Evolutionary conservation across 1,140 invertebrate genomes (phyloP).

Genomic region (Cydia amplana): DNA sequence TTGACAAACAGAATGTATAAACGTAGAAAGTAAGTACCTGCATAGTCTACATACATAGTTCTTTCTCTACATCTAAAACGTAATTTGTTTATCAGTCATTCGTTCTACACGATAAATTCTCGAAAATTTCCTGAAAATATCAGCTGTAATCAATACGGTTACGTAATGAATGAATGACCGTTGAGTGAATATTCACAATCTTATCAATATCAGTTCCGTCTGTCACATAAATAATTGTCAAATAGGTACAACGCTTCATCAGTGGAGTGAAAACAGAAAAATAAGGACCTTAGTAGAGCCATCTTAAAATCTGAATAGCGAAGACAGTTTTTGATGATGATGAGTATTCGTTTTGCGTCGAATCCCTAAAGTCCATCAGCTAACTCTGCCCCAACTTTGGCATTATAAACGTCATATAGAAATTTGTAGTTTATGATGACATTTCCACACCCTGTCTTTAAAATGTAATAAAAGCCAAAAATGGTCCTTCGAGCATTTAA

Average conservation of each 20-base stretch:
- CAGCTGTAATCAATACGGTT: background rate
- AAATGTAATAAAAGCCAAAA: no score
- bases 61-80: background rate
- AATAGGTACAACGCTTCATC: background rate
- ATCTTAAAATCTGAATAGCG: no score
- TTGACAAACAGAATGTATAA: background rate
- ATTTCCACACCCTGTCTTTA: no score
- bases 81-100: slow-evolving; percentile 15
- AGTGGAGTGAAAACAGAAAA: no score
- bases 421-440: no score
- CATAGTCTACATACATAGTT: background rate
- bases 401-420: no score
- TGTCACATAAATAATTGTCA: background rate
- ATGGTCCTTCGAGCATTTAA: background rate
- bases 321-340: no score
- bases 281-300: no score
- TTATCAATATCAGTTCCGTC: slow-evolving; percentile 2
- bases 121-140: slow-evolving; percentile 5
- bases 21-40: no score
- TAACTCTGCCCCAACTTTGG: no score
- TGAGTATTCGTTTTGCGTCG: no score
- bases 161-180: background rate
- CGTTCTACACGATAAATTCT: background rate
- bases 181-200: background rate
- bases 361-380: no score